Conservation (phyloP, 2,113 vertebrate genomes). For the Tonatia bakeri region DNA sequence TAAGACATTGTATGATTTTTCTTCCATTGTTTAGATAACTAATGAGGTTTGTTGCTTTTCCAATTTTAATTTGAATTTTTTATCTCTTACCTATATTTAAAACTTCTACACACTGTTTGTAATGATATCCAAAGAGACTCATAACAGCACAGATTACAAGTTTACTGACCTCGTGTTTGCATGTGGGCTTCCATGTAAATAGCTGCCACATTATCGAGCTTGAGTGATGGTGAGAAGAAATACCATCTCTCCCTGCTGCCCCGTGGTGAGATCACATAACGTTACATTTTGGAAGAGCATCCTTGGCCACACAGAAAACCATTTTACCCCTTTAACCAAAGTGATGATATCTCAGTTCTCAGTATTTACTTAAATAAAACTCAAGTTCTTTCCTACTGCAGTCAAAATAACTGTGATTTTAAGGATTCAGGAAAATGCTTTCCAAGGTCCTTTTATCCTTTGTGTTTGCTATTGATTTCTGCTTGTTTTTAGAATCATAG, state of each 20-base stretch:
- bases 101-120: not conserved
- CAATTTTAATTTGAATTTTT: constrained; percentile 29
- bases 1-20: not conserved
- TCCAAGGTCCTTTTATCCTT: not conserved
- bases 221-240: not conserved
- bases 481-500: constrained; percentile 33
- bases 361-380: not conserved
- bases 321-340: not conserved
- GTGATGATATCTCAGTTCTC: not conserved
- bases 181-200: not conserved
- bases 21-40: not conserved
- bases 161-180: not conserved
- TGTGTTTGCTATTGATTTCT: constrained; percentile 36
- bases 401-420: constrained; percentile 17
- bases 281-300: not conserved
- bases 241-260: not conserved
- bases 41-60: not conserved
- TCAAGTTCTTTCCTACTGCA: not conserved
- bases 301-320: not conserved
- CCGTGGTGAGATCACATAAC: not conserved
- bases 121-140: not conserved
- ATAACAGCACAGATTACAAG: not conserved
- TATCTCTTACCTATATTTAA: not conserved
- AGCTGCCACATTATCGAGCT: not conserved
- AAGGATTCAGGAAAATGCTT: not conserved